phyloP scores from a whole-genome alignment of 2,888 invertebrate species.

The Bugula neritina region DNA sequence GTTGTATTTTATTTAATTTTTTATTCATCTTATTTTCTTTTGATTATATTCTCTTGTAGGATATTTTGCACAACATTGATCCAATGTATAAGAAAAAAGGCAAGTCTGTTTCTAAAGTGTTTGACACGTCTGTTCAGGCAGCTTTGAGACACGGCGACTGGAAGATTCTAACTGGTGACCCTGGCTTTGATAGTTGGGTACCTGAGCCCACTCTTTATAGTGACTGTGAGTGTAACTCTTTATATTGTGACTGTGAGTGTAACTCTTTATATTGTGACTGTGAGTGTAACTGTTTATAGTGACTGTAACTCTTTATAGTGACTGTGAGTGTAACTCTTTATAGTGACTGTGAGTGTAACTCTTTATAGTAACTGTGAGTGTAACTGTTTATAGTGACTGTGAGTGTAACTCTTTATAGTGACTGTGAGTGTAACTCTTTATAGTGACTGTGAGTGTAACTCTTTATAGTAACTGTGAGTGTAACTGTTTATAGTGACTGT shows the following conservation, averaged over 20 bases:
- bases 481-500: no score
- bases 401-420: background rate
- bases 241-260: background rate
- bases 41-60: no score
- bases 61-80: constrained; percentile 77
- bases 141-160: constrained; percentile 43
- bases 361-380: background rate
- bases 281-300: no score
- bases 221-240: constrained; percentile 4
- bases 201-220: constrained; percentile 14
- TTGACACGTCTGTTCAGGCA: constrained; percentile 42
- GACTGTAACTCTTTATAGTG: background rate
- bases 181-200: constrained; percentile 34
- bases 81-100: constrained; percentile 36
- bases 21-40: no score
- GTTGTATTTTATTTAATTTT: no score
- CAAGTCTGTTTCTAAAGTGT: constrained; percentile 31
- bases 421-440: background rate
- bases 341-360: background rate
- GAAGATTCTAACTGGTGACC: constrained; percentile 48
- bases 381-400: background rate
- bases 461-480: background rate
- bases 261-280: background rate
- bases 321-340: background rate
- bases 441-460: background rate